phyloP scores from a whole-genome alignment of 1,140 invertebrate genomes.

The Drosophila funebris region DNA sequence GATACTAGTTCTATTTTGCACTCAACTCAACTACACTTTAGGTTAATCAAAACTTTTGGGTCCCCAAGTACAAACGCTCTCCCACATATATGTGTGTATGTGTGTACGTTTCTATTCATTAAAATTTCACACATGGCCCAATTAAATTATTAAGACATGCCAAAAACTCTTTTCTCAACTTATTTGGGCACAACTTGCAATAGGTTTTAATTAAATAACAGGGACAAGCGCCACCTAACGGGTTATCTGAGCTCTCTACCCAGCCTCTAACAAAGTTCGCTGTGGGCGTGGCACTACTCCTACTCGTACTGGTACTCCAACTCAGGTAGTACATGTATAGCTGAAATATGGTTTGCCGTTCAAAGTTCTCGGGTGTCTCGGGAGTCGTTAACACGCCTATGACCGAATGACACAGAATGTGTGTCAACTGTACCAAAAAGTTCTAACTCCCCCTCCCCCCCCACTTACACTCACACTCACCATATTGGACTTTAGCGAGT shows the following conservation, averaged over 20 bases:
- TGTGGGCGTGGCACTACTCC: conserved; percentile 43
- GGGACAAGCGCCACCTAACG: too few species aligned
- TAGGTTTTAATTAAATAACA: conserved; percentile 78
- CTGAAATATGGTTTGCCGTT: conserved; percentile 27
- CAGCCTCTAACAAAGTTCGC: conserved; percentile 13
- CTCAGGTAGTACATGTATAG: conserved; percentile 4
- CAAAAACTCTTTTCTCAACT: conserved; percentile 31
- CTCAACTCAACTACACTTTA: conserved; percentile 45
- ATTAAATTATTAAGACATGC: conserved; percentile 75
- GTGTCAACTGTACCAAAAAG: conserved; percentile 54
- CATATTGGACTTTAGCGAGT: too few species aligned
- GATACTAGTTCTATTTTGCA: conserved; percentile 19
- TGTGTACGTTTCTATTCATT: conserved; percentile 57
- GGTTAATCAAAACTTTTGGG: conserved; percentile 65
- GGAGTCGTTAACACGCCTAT: conserved; percentile 57
- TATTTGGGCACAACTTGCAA: conserved; percentile 34
- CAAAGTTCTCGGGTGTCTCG: conserved; percentile 59
- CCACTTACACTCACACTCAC: background rate
- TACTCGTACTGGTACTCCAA: too few species aligned
- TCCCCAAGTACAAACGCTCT: background rate
- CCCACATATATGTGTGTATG: background rate
- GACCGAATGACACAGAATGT: conserved; percentile 42
- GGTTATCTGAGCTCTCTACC: background rate
- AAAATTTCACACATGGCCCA: conserved; percentile 72
- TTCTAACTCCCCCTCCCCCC: background rate